Percentiles rank a stretch among this genome's conserved stretches.
Evolutionary conservation across 2,888 invertebrate species (phyloP).

Genomic region (Archips xylosteana): DNA sequence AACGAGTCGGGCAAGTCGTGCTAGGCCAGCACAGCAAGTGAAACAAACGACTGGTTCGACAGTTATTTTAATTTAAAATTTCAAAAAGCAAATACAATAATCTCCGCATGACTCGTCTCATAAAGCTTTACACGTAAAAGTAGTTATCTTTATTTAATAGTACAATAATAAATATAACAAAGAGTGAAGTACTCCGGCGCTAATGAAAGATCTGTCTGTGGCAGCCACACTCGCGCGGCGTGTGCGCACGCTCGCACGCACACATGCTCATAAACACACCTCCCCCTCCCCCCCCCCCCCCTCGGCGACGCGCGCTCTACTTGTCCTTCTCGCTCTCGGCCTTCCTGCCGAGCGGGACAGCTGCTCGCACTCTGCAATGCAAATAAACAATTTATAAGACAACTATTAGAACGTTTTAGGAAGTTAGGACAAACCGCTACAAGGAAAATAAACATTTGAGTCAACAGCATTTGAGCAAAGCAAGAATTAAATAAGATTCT

Average conservation of each 20-base stretch:
- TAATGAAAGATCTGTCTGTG: constrained; percentile 52
- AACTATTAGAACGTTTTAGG: neutral
- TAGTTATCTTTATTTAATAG: constrained; percentile 75
- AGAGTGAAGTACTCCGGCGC: constrained; percentile 73
- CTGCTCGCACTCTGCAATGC: constrained; percentile 91
- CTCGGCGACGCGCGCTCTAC: constrained; percentile 79
- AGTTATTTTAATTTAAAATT: constrained; percentile 85
- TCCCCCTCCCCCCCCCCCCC: constrained; percentile 44
- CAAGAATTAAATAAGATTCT: too few relatives aligned
- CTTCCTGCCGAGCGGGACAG: constrained; percentile 95
- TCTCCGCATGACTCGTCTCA: constrained; percentile 83
- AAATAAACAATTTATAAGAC: neutral
- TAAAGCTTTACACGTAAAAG: constrained; percentile 84
- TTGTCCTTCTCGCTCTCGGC: constrained; percentile 94
- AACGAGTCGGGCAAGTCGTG: too few relatives aligned
- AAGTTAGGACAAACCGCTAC: neutral
- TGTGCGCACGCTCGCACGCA: constrained; percentile 53
- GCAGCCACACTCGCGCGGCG: constrained; percentile 86
- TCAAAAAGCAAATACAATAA: constrained; percentile 85
- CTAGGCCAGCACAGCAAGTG: constrained; percentile 43
- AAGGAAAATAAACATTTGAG: neutral
- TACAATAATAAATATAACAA: constrained; percentile 83
- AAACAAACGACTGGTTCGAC: constrained; percentile 68
- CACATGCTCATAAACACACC: constrained; percentile 54
- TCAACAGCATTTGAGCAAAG: too few relatives aligned